Conservation (phyloP, 2,888 invertebrate species). For the Apoda limacodes region DNA sequence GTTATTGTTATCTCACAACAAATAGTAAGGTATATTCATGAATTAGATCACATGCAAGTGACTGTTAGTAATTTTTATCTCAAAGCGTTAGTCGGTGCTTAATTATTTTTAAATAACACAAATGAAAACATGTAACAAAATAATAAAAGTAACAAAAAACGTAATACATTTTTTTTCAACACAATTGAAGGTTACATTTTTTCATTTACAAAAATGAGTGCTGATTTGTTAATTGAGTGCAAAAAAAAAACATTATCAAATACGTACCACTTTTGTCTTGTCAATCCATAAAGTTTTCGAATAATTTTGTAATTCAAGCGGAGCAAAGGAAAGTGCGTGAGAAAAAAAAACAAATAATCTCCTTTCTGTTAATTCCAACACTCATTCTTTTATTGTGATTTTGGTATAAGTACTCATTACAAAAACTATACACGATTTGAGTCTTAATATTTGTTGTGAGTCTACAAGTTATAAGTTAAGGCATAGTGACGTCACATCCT, state of each 20-base stretch:
- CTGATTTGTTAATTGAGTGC: slow-evolving; percentile 51
- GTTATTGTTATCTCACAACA: slow-evolving; percentile 65
- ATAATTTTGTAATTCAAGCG: slow-evolving; percentile 29
- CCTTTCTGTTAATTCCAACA: slow-evolving; percentile 69
- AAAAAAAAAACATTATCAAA: slow-evolving; percentile 47
- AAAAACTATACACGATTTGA: slow-evolving; percentile 31
- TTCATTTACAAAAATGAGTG: slow-evolving; percentile 49
- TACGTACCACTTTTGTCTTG: slow-evolving; percentile 53
- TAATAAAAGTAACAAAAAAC: too few species aligned
- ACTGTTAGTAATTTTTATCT: too few species aligned
- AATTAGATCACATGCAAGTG: too few species aligned
- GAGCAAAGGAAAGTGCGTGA: slow-evolving; percentile 33
- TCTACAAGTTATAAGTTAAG: slow-evolving; percentile 41
- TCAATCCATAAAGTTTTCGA: slow-evolving; percentile 37
- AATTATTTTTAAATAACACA: too few species aligned
- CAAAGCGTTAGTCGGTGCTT: too few species aligned
- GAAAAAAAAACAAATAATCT: slow-evolving; percentile 52
- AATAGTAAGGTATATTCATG: slow-evolving; percentile 43
- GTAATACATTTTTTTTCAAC: too few species aligned
- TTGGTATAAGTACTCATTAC: slow-evolving; percentile 40
- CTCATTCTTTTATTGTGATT: slow-evolving; percentile 69
- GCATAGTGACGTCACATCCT: slow-evolving; percentile 37
- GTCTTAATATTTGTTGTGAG: slow-evolving; percentile 70
- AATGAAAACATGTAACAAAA: slow-evolving; percentile 33
- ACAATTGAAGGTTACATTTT: slow-evolving; percentile 26